These are phyloP conservation scores for Pangasius krempfi DNA, from an alignment of 2,797 vertebrate species.

Conservation along the genomic window DNA sequence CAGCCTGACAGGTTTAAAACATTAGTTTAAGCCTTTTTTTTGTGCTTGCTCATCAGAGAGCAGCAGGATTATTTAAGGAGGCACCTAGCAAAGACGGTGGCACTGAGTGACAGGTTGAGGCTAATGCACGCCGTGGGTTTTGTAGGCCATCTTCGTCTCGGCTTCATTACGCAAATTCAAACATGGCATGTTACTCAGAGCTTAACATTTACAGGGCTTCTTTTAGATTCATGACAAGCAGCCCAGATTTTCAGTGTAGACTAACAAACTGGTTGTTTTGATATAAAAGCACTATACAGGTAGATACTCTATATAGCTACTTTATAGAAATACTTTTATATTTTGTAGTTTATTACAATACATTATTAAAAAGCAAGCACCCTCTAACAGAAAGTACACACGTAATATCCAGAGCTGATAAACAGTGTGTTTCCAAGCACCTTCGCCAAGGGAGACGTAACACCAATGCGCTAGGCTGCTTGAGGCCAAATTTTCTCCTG, in stretches of 20 bases:
- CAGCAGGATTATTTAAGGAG: conserved; percentile 43
- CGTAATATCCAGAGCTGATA: conserved; percentile 15
- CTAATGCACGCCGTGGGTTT: background rate
- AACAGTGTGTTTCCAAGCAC: conserved; percentile 37
- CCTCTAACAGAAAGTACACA: background rate
- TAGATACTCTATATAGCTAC: too few relatives aligned
- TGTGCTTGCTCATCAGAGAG: conserved; percentile 22
- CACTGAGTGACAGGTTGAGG: conserved; percentile 59
- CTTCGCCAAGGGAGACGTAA: conserved; percentile 16
- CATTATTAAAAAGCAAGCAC: conserved; percentile 28
- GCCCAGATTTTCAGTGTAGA: background rate
- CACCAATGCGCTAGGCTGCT: background rate
- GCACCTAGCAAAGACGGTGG: conserved; percentile 53
- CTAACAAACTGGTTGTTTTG: background rate
- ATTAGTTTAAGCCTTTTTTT: conserved; percentile 36
- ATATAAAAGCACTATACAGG: background rate
- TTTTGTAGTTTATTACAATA: background rate
- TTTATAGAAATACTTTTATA: background rate
- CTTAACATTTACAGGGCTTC: background rate
- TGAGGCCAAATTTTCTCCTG: conserved; percentile 35
- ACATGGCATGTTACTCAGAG: background rate
- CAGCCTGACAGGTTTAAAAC: conserved; percentile 35
- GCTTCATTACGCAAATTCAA: conserved; percentile 28
- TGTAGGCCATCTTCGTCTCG: background rate
- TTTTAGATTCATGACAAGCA: background rate